Percentiles rank a stretch among this genome's conserved stretches.
Conservation (phyloP, 2,888 invertebrate species). For the Eupeodes luniger region DNA sequence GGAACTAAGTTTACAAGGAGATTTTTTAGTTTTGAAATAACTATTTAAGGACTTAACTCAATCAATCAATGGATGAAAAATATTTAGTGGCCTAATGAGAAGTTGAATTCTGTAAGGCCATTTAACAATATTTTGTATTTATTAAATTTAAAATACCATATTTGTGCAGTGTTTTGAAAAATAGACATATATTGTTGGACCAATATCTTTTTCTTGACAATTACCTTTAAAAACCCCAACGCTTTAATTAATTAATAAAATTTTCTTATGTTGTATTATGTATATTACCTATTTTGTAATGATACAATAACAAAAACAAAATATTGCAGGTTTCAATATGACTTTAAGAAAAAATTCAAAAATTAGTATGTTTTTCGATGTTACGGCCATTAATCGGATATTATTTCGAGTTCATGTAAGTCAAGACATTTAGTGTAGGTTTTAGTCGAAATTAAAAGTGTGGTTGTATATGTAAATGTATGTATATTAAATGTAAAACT, state of each 20-base stretch:
- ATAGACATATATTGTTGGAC: too few relatives aligned
- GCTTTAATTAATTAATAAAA: neutral
- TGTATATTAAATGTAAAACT: constrained; percentile 14
- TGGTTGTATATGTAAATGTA: constrained; percentile 1
- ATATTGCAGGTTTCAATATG: constrained; percentile 14
- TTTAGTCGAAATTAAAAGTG: neutral
- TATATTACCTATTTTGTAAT: constrained; percentile 19
- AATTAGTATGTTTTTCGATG: neutral
- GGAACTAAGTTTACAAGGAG: too few relatives aligned
- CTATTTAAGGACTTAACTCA: too few relatives aligned
- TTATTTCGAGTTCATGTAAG: constrained; percentile 10
- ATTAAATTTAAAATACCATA: too few relatives aligned
- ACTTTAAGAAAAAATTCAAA: neutral
- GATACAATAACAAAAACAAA: neutral
- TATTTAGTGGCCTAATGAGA: too few relatives aligned
- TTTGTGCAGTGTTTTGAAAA: too few relatives aligned
- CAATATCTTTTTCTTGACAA: too few relatives aligned
- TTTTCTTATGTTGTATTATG: constrained; percentile 50
- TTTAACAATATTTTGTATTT: too few relatives aligned
- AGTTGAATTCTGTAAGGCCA: too few relatives aligned
- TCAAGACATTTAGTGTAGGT: constrained; percentile 4
- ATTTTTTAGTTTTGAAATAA: too few relatives aligned
- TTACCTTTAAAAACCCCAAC: too few relatives aligned
- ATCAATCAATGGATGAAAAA: too few relatives aligned
- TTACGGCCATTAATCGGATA: constrained; percentile 8